phyloP scores from a whole-genome alignment of 2,888 invertebrate genomes.

The Sinopyrophorus schimmeli region DNA sequence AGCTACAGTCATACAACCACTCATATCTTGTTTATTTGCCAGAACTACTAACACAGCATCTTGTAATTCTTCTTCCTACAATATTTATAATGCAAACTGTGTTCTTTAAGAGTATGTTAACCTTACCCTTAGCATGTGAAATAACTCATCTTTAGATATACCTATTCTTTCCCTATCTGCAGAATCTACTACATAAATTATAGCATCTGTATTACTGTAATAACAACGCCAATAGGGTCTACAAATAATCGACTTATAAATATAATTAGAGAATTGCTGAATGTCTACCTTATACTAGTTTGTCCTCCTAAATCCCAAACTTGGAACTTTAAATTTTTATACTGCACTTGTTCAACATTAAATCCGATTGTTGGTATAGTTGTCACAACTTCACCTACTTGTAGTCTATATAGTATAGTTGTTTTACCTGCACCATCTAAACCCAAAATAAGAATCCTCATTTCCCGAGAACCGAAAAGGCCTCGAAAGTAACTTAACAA shows the following conservation, averaged over 20 bases:
- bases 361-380: constrained; percentile 99
- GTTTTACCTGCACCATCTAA: constrained; percentile 99
- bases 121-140: constrained; percentile 94
- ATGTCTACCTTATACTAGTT: constrained; percentile 88
- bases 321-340: constrained; percentile 99
- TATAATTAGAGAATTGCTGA: not conserved
- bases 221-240: constrained; percentile 99
- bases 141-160: constrained; percentile 96
- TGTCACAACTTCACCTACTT: constrained; percentile 98
- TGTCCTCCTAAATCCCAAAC: constrained; percentile 99
- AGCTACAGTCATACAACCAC: constrained; percentile 94
- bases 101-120: no score
- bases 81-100: constrained; percentile 18
- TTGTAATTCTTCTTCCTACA: constrained; percentile 93
- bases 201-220: constrained; percentile 99
- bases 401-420: constrained; percentile 95
- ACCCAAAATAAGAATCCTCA: constrained; percentile 96
- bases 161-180: constrained; percentile 98
- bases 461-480: constrained; percentile 94
- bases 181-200: constrained; percentile 99
- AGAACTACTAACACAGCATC: constrained; percentile 95
- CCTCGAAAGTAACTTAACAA: constrained; percentile 95
- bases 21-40: constrained; percentile 99
- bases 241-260: constrained; percentile 31
- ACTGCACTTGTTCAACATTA: constrained; percentile 98